phyloP scores from a whole-genome alignment of 2,888 invertebrate species.

The Drosophila longiperda region DNA sequence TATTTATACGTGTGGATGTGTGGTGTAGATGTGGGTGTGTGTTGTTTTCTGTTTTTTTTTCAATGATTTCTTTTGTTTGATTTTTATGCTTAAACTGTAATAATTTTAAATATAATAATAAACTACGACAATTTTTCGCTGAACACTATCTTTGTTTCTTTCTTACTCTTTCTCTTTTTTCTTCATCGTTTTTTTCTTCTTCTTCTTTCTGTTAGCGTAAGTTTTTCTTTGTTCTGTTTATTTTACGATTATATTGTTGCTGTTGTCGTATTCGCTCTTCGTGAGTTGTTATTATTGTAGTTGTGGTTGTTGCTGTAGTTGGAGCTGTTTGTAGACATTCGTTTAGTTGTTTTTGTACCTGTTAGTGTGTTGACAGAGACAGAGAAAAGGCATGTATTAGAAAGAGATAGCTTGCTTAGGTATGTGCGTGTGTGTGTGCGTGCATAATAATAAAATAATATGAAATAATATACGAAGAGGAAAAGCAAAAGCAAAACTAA shows the following conservation, averaged over 20 bases:
- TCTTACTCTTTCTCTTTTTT: slow-evolving; percentile 16
- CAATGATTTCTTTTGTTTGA: slow-evolving; percentile 34
- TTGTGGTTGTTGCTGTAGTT: slow-evolving; percentile 21
- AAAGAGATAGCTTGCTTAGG: slow-evolving; percentile 29
- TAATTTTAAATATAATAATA: slow-evolving; percentile 65
- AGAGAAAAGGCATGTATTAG: slow-evolving; percentile 43
- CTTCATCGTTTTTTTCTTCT: slow-evolving; percentile 12
- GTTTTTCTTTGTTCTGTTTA: slow-evolving; percentile 18
- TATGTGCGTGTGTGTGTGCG: background rate
- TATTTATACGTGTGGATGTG: slow-evolving; percentile 24
- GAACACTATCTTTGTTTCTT: slow-evolving; percentile 48
- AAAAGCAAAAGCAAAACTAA: slow-evolving; percentile 51
- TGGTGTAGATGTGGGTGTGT: slow-evolving; percentile 22
- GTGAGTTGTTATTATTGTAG: slow-evolving; percentile 3
- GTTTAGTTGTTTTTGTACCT: slow-evolving; percentile 60
- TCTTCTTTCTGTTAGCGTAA: slow-evolving; percentile 19
- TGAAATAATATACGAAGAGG: slow-evolving; percentile 12
- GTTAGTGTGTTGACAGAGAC: slow-evolving; percentile 26
- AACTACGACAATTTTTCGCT: slow-evolving; percentile 62
- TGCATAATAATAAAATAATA: slow-evolving; percentile 9
- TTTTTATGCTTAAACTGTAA: slow-evolving; percentile 58
- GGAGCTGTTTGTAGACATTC: slow-evolving; percentile 19
- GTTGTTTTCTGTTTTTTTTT: slow-evolving; percentile 18
- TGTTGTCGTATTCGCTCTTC: slow-evolving; percentile 24
- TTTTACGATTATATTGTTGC: slow-evolving; percentile 20